Percentiles rank a stretch among this genome's conserved stretches.
Conservation (phyloP, 2,888 invertebrate species). For the Macrophya alboannulata region DNA sequence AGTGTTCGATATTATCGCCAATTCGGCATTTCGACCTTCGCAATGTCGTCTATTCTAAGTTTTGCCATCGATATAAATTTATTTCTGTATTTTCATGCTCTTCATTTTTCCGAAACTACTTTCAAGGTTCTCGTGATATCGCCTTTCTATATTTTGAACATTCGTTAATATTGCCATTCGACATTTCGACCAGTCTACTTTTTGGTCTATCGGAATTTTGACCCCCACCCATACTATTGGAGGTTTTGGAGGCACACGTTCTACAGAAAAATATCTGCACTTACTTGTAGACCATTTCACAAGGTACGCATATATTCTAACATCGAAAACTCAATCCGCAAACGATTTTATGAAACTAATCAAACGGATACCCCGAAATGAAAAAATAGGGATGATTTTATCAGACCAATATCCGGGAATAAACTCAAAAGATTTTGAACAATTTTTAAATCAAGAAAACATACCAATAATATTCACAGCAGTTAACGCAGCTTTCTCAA, state of each 20-base stretch:
- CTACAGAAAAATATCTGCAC: slow-evolving; percentile 56
- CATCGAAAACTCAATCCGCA: slow-evolving; percentile 55
- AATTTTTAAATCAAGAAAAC: slow-evolving; percentile 33
- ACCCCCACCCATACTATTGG: slow-evolving; percentile 53
- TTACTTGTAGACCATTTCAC: no score
- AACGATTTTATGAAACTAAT: slow-evolving; percentile 36
- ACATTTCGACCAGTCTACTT: no score
- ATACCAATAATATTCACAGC: slow-evolving; percentile 48
- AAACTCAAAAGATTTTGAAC: slow-evolving; percentile 31
- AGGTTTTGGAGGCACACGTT: slow-evolving; percentile 50
- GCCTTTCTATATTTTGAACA: no score
- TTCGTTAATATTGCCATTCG: no score
- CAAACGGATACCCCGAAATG: slow-evolving; percentile 21
- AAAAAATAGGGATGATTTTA: slow-evolving; percentile 21
- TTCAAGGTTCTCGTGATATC: no score
- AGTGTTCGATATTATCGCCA: no score
- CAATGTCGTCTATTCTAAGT: no score
- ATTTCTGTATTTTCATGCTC: no score
- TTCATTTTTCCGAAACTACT: no score
- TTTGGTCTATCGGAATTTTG: no score
- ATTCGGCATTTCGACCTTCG: no score
- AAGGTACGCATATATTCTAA: slow-evolving; percentile 44
- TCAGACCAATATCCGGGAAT: slow-evolving; percentile 38
- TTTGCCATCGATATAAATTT: no score
- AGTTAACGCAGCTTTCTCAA: slow-evolving; percentile 58